Evolutionary conservation across 92 coral and sea anemone genomes (phyloP).

Genomic region (Metridium senile): DNA sequence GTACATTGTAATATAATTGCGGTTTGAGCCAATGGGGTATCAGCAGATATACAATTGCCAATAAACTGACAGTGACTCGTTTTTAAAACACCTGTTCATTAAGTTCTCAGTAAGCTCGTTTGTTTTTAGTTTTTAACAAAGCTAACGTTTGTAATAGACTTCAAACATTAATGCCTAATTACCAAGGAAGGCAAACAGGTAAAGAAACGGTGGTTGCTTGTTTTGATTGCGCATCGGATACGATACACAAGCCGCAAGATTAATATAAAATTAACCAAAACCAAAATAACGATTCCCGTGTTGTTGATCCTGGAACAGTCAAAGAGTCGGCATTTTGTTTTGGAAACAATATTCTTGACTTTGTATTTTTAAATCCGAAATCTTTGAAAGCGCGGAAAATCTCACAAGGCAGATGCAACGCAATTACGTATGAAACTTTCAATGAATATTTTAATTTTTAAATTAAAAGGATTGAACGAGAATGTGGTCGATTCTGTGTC

Average conservation of each 20-base stretch:
- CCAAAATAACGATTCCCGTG: neutral
- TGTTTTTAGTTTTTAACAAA: neutral
- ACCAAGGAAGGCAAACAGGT: neutral
- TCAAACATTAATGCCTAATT: neutral
- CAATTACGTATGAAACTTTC: no score
- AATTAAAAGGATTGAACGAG: no score
- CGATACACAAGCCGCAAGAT: neutral
- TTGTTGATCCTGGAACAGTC: neutral
- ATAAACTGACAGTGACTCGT: no score
- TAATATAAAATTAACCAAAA: no score
- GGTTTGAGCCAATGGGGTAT: no score
- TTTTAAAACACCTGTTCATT: slow-evolving; percentile 16
- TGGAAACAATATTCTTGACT: neutral
- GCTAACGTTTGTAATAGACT: neutral
- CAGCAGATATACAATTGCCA: no score
- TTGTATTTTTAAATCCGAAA: neutral
- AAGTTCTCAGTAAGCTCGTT: neutral
- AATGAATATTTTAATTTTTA: no score
- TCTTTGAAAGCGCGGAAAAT: no score
- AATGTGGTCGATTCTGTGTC: no score
- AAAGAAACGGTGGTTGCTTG: neutral
- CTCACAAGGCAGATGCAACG: no score
- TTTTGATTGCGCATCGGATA: neutral
- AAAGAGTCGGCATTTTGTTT: neutral
- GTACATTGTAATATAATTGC: no score